Conservation (phyloP, 2,797 vertebrate species). For the Yasuhikotakia modesta region DNA sequence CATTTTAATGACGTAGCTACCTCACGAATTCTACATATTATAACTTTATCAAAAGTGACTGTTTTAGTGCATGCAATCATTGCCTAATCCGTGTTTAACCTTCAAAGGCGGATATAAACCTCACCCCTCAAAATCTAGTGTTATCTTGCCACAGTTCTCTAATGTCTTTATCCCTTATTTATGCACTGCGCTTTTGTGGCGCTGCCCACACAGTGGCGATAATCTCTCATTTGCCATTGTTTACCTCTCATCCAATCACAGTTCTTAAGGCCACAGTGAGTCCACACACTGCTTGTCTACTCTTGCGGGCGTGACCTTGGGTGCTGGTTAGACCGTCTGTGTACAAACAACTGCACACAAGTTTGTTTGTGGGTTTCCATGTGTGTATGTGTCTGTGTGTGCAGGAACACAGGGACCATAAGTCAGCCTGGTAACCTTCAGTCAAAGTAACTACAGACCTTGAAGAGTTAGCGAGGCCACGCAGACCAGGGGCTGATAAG, state of each 20-base stretch:
- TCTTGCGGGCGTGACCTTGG: conserved; percentile 32
- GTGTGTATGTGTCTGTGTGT: conserved; percentile 13
- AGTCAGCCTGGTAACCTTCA: no score
- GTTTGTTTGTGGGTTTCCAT: conserved; percentile 35
- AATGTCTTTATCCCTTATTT: conserved; percentile 8
- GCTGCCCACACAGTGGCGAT: background rate
- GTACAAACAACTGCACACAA: conserved; percentile 16
- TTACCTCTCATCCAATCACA: conserved; percentile 39
- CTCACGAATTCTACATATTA: background rate
- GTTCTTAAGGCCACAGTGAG: conserved; percentile 10
- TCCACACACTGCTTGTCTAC: conserved; percentile 23
- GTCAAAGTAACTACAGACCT: conserved; percentile 46
- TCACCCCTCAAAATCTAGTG: no score
- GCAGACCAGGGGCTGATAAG: conserved; percentile 11
- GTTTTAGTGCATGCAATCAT: no score
- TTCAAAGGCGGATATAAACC: no score
- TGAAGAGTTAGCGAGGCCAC: conserved; percentile 29
- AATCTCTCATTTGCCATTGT: conserved; percentile 19
- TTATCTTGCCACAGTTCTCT: background rate
- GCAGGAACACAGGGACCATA: no score
- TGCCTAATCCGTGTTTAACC: no score
- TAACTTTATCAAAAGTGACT: no score
- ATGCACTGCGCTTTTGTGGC: background rate
- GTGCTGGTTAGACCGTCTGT: conserved; percentile 28
- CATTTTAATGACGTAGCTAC: conserved; percentile 7